phyloP scores from a whole-genome alignment of 1,140 invertebrate genomes.

The Pogonomyrmex barbatus region DNA sequence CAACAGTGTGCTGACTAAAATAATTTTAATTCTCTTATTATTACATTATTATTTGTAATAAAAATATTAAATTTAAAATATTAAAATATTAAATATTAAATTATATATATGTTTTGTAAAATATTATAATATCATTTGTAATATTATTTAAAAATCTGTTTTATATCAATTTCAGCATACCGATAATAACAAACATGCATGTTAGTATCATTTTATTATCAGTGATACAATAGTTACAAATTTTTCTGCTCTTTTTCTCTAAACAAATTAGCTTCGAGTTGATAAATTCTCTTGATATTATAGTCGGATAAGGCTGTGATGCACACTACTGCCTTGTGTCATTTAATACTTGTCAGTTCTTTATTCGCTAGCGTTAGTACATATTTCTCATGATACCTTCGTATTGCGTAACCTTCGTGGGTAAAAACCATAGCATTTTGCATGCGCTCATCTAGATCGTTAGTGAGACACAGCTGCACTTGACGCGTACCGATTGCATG shows the following conservation, averaged over 20 bases:
- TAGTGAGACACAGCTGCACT: constrained; percentile 42
- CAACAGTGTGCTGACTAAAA: constrained; percentile 17
- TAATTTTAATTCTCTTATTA: not conserved
- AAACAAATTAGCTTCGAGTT: not conserved
- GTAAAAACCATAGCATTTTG: constrained; percentile 53
- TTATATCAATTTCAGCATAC: not conserved
- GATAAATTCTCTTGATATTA: not conserved
- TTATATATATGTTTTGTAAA: constrained; percentile 13
- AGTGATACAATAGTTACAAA: not conserved
- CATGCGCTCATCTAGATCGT: constrained; percentile 42
- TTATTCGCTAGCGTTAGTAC: constrained; percentile 34
- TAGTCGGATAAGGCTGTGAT: not conserved
- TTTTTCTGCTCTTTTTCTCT: not conserved
- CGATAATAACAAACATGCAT: not conserved
- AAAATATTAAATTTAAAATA: not conserved
- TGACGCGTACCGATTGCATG: constrained; percentile 63
- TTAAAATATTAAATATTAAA: too few species aligned
- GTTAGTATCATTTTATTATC: not conserved
- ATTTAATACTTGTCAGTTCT: constrained; percentile 16
- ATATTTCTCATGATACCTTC: not conserved
- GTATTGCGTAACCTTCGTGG: not conserved
- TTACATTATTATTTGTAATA: not conserved
- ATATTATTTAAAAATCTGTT: not conserved
- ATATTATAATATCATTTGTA: not conserved
- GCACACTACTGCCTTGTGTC: constrained; percentile 24